A percentile compares a stretch with the other conserved stretches of the same genome.
These are phyloP conservation scores for Percina caprodes DNA, from an alignment of 2,113 vertebrate species.

Conservation along the genomic window DNA sequence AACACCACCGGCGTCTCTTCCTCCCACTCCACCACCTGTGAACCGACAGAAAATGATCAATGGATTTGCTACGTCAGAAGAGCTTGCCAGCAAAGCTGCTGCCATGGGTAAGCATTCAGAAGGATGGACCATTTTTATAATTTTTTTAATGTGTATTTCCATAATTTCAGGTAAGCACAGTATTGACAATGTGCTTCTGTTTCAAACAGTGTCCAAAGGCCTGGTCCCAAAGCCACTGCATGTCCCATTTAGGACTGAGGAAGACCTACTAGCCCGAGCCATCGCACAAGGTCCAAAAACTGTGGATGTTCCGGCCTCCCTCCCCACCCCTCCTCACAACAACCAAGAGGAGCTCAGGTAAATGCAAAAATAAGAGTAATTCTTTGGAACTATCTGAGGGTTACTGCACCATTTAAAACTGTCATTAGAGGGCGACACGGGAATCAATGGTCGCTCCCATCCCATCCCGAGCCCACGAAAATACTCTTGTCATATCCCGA, in stretches of 20 bases:
- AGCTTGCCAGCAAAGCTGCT: conserved; percentile 93
- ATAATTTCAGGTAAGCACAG: background rate
- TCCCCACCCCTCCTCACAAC: conserved; percentile 97
- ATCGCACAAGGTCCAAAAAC: conserved; percentile 95
- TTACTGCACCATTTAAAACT: background rate
- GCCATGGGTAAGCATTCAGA: conserved; percentile 87
- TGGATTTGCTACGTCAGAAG: conserved; percentile 96
- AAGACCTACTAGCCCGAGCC: conserved; percentile 92
- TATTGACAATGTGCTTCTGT: conserved; percentile 25
- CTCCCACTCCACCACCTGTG: conserved; percentile 96
- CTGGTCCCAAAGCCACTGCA: conserved; percentile 92
- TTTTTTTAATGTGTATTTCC: background rate
- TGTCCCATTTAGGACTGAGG: conserved; percentile 91
- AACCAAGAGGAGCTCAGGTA: conserved; percentile 98
- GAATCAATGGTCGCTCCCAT: too few species aligned
- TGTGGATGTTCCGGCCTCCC: conserved; percentile 96
- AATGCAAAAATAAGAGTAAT: background rate
- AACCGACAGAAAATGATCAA: conserved; percentile 97
- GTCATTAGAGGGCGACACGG: too few species aligned
- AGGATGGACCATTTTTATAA: background rate
- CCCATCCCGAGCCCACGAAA: too few species aligned
- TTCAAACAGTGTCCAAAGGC: conserved; percentile 88
- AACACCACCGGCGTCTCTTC: conserved; percentile 96
- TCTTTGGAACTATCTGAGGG: background rate
- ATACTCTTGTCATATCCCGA: too few species aligned